phyloP scores from a whole-genome alignment of 2,888 invertebrate species.

The Acleris cristana region DNA sequence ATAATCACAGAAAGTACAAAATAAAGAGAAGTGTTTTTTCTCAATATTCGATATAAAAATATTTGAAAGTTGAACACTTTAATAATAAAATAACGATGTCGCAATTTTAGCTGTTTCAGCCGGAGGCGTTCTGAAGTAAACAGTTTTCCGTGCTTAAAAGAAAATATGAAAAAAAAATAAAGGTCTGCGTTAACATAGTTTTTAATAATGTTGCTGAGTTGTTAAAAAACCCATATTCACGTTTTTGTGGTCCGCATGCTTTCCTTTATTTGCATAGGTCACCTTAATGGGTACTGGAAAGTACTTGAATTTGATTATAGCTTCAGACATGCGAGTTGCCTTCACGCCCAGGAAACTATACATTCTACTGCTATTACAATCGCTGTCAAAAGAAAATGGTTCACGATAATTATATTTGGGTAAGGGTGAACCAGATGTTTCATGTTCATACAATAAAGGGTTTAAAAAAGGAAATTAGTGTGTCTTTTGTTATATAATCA shows the following conservation, averaged over 20 bases:
- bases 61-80: too few relatives aligned
- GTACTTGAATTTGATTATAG: constrained; percentile 36
- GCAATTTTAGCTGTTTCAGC: background rate
- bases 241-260: constrained; percentile 15
- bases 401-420: constrained; percentile 20
- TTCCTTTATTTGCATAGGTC: constrained; percentile 34
- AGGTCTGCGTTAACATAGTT: background rate
- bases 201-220: constrained; percentile 15
- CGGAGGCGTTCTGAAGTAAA: background rate
- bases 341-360: constrained; percentile 38
- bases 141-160: background rate
- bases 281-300: constrained; percentile 35
- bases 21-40: too few relatives aligned
- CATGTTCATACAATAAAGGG: too few relatives aligned
- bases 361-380: constrained; percentile 37
- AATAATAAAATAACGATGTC: background rate
- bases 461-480: too few relatives aligned
- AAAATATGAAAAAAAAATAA: background rate
- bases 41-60: too few relatives aligned
- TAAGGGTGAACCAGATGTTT: background rate
- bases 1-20: too few relatives aligned
- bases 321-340: constrained; percentile 30
- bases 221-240: constrained; percentile 30
- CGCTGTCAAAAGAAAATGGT: constrained; percentile 33
- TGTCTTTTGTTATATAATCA: too few relatives aligned